Base-by-base conservation (phyloP, 2,113 vertebrate species). In the Coryphaenoides rupestris region DNA sequence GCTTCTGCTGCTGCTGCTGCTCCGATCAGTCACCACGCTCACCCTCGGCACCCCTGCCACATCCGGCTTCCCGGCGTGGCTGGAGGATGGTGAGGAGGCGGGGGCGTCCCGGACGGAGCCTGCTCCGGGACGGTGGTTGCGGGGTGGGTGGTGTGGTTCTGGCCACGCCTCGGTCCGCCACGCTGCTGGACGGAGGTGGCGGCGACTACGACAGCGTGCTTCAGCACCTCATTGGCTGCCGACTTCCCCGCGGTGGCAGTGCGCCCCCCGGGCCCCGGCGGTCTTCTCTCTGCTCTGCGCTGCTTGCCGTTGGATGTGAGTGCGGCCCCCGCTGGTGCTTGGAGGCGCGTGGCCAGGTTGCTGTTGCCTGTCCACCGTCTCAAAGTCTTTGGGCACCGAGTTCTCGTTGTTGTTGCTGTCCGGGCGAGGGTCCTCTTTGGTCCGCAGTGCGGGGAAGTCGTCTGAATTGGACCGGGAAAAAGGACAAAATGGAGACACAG, bases 321-420 rank as follows among this genome's bases (percentile, higher is more conserved):
- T 7, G 46, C 59, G 10, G 89, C 75, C 0, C 84, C 22, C 68
- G 88, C 83, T 70, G 87, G 83, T 53, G 90, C 86, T 92, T 93
- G 45, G 90, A 88, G n/a, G 61, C 91, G 91, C 1, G 93, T 88
- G 4, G 84, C 94, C 23, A 95, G 93, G 88, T 95, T 96, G 79
- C 94, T 95, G 77, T 95, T 84, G 69, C 87, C n/a, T 93, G 86
- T 98, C 95, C 19, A 95, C 78, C 19, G 88, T 92, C 82, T 96
- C 95, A 40, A 96, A 96, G 81, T 96, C 95, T 84, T 95, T 97
- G 24, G 95, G 95, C 12, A 96, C 95, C 0, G 95, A 97, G 72
- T 98, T 98, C 76, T 98, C 95, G 0, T 84, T 90, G 1, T 95
- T 97, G 88, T 98, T 98, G 89, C 95, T 97, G 85, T 97, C 95